phyloP scores from a whole-genome alignment of 2,113 vertebrate genomes.

The Grammomys dolichurus region DNA sequence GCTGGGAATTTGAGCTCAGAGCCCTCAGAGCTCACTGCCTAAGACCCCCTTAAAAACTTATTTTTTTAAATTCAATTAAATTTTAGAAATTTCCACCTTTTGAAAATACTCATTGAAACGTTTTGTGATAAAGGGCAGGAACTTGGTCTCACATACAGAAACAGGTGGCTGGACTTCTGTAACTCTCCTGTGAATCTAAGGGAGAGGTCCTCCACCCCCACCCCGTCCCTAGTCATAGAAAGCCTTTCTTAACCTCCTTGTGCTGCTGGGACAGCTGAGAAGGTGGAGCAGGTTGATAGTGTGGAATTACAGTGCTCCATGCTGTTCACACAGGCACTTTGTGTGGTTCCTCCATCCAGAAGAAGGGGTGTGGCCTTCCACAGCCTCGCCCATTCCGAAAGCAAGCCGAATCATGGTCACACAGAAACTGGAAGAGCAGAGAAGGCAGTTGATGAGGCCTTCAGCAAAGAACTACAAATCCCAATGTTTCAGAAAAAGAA shows the following conservation, averaged over 20 bases:
- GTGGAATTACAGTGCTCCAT: neutral
- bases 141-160: neutral
- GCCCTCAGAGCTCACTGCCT: neutral
- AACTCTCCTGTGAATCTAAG: neutral
- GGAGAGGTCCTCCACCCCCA: neutral
- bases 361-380: neutral
- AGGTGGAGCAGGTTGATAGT: neutral
- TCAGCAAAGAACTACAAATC: neutral
- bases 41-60: neutral
- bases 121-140: neutral
- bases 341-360: neutral
- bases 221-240: neutral
- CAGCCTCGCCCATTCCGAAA: neutral
- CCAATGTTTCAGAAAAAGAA: neutral
- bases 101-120: neutral
- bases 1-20: neutral
- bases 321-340: no score
- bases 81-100: slow-evolving; percentile 1
- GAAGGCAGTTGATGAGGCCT: neutral
- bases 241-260: neutral
- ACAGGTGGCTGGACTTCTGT: neutral
- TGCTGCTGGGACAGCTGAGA: neutral
- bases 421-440: neutral
- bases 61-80: neutral
- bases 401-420: neutral